Percentiles rank a stretch among this genome's conserved stretches.
Conservation (phyloP, 2,113 vertebrate species). For the Pardalotus punctatus region DNA sequence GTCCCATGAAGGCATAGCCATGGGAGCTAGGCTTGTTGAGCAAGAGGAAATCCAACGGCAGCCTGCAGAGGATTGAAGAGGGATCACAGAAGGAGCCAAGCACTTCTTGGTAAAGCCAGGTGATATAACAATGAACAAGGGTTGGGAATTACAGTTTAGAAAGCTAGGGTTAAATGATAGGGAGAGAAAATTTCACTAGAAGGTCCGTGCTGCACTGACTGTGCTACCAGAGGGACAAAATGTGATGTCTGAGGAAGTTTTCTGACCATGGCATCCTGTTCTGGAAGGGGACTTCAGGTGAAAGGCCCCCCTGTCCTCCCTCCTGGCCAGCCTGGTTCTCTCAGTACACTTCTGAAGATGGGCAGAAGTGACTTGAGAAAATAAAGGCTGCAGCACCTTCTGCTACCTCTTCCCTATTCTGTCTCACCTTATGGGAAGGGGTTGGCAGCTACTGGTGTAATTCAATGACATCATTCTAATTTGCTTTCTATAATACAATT, state of each 20-base stretch:
- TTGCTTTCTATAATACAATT: not conserved
- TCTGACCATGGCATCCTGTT: not conserved
- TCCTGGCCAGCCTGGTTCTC: not conserved
- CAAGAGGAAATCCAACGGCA: not conserved
- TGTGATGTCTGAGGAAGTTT: not conserved
- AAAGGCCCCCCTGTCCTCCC: not conserved
- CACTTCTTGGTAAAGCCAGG: not conserved
- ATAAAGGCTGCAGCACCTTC: not conserved
- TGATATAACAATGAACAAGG: not conserved
- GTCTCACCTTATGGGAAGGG: not conserved
- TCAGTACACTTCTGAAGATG: not conserved
- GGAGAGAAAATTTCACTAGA: not conserved
- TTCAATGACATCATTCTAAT: not conserved
- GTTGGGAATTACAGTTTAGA: not conserved
- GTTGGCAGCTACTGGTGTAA: not conserved
- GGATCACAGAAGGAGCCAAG: not conserved
- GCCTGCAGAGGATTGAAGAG: not conserved
- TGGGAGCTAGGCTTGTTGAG: not conserved
- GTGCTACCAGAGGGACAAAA: not conserved
- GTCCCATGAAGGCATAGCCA: accelerated
- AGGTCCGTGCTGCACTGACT: not conserved
- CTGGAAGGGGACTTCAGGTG: not conserved
- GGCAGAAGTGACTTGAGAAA: not conserved
- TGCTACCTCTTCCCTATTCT: not conserved
- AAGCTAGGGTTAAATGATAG: not conserved